Evolutionary conservation across 2,888 invertebrate species (phyloP), one percentile per base, ranked within the genome.

Genomic region (Mythimna pallens): DNA sequence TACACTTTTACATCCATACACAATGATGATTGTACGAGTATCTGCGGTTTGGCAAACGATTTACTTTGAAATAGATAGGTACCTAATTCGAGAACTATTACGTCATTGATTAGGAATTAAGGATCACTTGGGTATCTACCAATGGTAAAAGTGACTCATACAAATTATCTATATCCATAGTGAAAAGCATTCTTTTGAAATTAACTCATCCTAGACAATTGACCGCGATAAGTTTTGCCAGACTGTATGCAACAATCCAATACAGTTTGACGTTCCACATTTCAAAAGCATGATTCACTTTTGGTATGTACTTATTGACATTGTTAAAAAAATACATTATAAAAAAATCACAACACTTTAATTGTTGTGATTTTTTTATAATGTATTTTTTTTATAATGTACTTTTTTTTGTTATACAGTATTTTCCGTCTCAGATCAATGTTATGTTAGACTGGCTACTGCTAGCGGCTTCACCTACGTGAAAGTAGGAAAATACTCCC

Each of bases 141-240:
- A 73, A 76, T 77, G 82, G 73, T 85, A 76, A 66, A 40, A 72
- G 30, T 65, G 73, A 76, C 62, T 65, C 76, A 78, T 82, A 76
- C 61, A 80, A 73, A 76, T 83, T 20, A 52, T 54, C 22, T 54
- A 81, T 30, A 70, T 78, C 78, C 81, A 79, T 78, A 73, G 70
- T 69, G 80, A 86, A 87, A 86, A 80, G 57, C 76, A 83, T 87
- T 85, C 75, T 82, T 71, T 58, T 43, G 50, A 10, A 47, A 68
- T 67, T 67, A 20, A 61, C 43, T 82, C 74, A 68, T 59, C 55
- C 6, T 36, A 70, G 22, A 81, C 82, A 78, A 78, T 73, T 55
- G 61, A 57, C 1, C 3, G 12, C 36, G 64, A 68, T 70, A 74
- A 52, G 25, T 59, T 82, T 67, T 36, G 14, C 20, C 57, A 8